These are phyloP conservation scores for Acanthopagrus latus DNA, from an alignment of 2,797 vertebrate genomes.

Conservation along the genomic window DNA sequence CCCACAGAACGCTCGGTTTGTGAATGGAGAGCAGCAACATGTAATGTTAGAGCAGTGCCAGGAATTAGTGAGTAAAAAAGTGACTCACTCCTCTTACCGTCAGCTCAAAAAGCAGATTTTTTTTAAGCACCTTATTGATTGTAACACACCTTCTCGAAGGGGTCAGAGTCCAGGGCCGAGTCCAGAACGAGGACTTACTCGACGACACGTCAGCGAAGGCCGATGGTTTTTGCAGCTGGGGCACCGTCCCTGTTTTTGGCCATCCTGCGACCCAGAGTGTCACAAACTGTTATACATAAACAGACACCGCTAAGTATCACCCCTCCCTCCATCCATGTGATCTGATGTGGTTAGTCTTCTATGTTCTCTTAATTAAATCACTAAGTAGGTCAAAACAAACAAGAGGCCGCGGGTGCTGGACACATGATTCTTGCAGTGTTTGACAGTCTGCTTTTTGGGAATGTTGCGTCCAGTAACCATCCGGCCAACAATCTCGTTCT, in stretches of 20 bases:
- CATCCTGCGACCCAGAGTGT: constrained; percentile 35
- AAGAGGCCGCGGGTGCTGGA: constrained; percentile 48
- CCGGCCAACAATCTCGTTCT: constrained; percentile 1
- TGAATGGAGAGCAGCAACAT: constrained; percentile 57
- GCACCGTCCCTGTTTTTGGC: constrained; percentile 18
- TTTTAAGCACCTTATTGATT: not conserved
- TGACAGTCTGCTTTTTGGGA: constrained; percentile 24
- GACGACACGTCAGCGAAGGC: not conserved
- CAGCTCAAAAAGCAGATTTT: constrained; percentile 1
- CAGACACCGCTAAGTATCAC: constrained; percentile 43
- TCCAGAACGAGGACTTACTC: not conserved
- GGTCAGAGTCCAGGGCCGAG: constrained; percentile 17
- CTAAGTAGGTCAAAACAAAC: constrained; percentile 76
- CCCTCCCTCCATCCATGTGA: constrained; percentile 53
- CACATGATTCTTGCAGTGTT: constrained; percentile 31
- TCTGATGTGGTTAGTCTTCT: constrained; percentile 54
- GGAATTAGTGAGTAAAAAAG: constrained; percentile 21
- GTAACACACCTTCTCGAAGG: not conserved
- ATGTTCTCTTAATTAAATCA: constrained; percentile 70
- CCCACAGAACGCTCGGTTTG: constrained; percentile 51
- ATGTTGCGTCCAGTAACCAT: constrained; percentile 16
- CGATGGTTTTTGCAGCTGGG: constrained; percentile 10
- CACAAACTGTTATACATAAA: constrained; percentile 71
- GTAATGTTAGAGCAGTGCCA: constrained; percentile 23
- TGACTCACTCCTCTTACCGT: not conserved